Percentiles rank a stretch among this genome's conserved stretches.
These are phyloP conservation scores for Clarias batrachus DNA, from an alignment of 2,113 vertebrate genomes.

Conservation along the genomic window DNA sequence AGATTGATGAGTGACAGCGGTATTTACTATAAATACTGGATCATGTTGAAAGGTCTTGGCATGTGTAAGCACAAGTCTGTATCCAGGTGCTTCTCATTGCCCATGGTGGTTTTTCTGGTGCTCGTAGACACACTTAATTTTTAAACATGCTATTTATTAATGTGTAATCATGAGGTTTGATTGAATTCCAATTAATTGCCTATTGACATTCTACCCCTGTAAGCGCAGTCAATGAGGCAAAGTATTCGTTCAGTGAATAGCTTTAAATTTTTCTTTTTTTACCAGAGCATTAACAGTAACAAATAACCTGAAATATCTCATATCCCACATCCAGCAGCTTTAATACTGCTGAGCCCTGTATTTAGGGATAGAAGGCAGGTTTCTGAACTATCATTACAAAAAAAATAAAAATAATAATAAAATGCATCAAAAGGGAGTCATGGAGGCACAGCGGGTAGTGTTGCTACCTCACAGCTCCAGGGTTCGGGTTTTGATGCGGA, in stretches of 20 bases:
- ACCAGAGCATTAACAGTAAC: not conserved
- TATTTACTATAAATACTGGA: not conserved
- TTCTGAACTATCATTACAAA: not conserved
- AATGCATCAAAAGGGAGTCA: constrained; percentile 1
- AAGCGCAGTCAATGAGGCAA: not conserved
- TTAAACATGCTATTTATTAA: not conserved
- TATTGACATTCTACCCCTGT: not conserved
- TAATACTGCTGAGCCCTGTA: not conserved
- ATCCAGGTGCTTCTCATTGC: not conserved
- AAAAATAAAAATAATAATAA: not conserved
- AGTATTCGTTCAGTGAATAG: not conserved
- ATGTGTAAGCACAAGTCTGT: not conserved
- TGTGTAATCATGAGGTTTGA: not conserved
- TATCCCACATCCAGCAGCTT: not conserved
- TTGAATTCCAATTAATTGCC: not conserved
- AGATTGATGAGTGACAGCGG: not conserved
- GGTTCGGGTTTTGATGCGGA: constrained; percentile 5
- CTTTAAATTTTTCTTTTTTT: not conserved
- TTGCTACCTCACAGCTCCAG: not conserved
- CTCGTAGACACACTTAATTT: not conserved
- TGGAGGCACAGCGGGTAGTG: not conserved
- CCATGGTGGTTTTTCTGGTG: not conserved
- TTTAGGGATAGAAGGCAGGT: not conserved
- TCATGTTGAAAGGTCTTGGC: not conserved
- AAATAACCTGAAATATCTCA: not conserved